Conservation (phyloP, 2,797 vertebrate species). For the Paedocypris micromegethes region DNA sequence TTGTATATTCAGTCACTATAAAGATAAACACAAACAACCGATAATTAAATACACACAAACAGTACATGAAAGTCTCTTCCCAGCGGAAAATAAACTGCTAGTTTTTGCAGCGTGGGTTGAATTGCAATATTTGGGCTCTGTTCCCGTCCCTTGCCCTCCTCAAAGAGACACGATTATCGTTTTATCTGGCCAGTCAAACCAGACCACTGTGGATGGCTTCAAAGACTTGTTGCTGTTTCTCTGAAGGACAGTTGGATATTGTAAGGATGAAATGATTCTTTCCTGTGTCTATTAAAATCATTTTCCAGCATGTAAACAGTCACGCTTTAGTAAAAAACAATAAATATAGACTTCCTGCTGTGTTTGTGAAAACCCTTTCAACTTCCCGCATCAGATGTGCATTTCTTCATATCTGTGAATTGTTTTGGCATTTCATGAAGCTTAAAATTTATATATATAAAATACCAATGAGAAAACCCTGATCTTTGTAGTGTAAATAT, state of each 20-base stretch:
- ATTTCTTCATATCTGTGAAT: too few species aligned
- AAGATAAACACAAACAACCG: neutral
- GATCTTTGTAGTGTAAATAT: too few species aligned
- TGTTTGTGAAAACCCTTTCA: conserved; percentile 2
- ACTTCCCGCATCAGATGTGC: too few species aligned
- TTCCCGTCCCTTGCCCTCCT: conserved; percentile 31
- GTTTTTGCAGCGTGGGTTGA: conserved; percentile 50
- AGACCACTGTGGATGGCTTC: neutral
- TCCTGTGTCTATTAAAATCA: conserved; percentile 1
- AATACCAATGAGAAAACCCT: too few species aligned
- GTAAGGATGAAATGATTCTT: conserved; percentile 22
- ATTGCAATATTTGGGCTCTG: conserved; percentile 52
- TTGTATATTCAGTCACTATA: neutral
- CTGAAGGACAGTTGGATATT: conserved; percentile 40
- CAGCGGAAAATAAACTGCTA: conserved; percentile 3
- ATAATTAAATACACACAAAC: neutral
- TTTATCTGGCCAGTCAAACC: conserved; percentile 52
- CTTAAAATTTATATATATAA: too few species aligned
- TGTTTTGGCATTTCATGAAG: too few species aligned
- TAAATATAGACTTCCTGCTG: neutral
- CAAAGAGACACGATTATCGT: conserved; percentile 50
- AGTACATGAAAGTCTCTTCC: neutral
- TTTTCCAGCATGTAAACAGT: neutral
- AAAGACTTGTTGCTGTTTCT: conserved; percentile 11
- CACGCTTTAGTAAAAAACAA: too few species aligned